A percentile compares a stretch with the other conserved stretches of the same genome.
Conservation (phyloP, 2,888 invertebrate genomes). For the Lymantria monacha region DNA sequence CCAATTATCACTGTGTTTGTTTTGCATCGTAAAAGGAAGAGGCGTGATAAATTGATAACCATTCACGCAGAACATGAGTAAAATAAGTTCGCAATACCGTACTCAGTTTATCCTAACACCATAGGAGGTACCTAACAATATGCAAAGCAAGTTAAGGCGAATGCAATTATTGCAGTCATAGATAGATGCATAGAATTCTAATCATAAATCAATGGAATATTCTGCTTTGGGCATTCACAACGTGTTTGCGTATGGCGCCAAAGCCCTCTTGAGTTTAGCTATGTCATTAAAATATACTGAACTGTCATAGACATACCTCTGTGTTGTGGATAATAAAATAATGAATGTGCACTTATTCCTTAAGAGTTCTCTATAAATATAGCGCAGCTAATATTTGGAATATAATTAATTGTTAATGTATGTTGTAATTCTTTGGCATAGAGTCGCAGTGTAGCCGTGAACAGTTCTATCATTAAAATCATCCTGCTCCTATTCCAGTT, state of each 20-base stretch:
- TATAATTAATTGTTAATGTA: too few species aligned
- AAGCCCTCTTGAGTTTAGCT: slow-evolving; percentile 9
- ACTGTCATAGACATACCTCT: slow-evolving; percentile 29
- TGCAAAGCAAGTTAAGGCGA: slow-evolving; percentile 39
- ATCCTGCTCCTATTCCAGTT: too few species aligned
- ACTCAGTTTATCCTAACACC: slow-evolving; percentile 37
- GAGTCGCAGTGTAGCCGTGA: too few species aligned
- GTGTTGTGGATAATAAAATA: slow-evolving; percentile 9
- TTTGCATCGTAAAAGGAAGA: slow-evolving; percentile 14
- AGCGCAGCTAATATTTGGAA: too few species aligned
- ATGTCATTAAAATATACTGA: slow-evolving; percentile 8
- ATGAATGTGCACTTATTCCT: too few species aligned
- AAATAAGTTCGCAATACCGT: slow-evolving; percentile 24
- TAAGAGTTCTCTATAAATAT: too few species aligned
- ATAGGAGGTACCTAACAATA: slow-evolving; percentile 30
- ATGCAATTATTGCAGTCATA: slow-evolving; percentile 60
- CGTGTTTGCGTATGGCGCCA: slow-evolving; percentile 43
- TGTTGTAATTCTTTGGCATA: too few species aligned
- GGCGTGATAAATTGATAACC: slow-evolving; percentile 31
- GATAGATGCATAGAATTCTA: slow-evolving; percentile 56
- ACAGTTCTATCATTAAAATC: too few species aligned
- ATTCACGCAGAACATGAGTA: slow-evolving; percentile 18
- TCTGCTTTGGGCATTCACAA: slow-evolving; percentile 42
- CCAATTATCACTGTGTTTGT: slow-evolving; percentile 12
- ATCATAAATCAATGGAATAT: slow-evolving; percentile 55